Base-by-base conservation (phyloP, 2,113 vertebrate genomes). In the Barnardius zonarius region DNA sequence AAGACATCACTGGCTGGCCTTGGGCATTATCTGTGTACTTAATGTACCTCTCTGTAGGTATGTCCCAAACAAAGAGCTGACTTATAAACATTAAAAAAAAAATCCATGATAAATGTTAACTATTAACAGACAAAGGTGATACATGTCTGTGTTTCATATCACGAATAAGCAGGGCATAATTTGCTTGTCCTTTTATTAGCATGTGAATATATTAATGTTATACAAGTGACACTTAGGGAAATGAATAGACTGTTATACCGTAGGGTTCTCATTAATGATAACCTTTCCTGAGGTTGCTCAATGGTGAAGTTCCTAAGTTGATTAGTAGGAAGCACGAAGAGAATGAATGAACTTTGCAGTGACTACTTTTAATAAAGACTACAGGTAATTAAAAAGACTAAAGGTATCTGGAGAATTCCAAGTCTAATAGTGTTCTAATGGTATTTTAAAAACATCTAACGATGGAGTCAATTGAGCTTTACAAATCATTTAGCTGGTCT, bases 211-310 rank as follows among this genome's bases (percentile, higher is more conserved):
- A 88, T 91, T 90, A 92, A 90, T 91, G 89, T 69, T 78, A 86
- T 94, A 79, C 88, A 80, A 88, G 76, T 94, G 88, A 88, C 81
- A 92, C 93, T 95, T 91, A 83, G 37, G 44, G 70, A 96, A 97
- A 96, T 75, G 27, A 96, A 97, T 68, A 95, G 82, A 22, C 69
- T 30, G 10, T 43, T 95, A 83, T 95, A 90, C 74, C 62, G 20
- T 37, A 91, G 80, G 89, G 48, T 28, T 80, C 39, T 94, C 83
- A 88, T 94, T 95, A 96, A 95, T 95, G 90, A 94, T 63, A 78
- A 62, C 61, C 48, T 95, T 86, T 94, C 90, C 70, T 77, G 95
- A 77, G 76, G 48, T 25, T 93, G 86, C 61, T 88, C 4, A 0
- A 44, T 79, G 30, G 31, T 25, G 91, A 84, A 94, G 37, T 81